Percentiles rank a stretch among this genome's conserved stretches.
These are phyloP conservation scores for Mizuhopecten yessoensis DNA, from an alignment of 1,140 invertebrate species.

Conservation along the genomic window DNA sequence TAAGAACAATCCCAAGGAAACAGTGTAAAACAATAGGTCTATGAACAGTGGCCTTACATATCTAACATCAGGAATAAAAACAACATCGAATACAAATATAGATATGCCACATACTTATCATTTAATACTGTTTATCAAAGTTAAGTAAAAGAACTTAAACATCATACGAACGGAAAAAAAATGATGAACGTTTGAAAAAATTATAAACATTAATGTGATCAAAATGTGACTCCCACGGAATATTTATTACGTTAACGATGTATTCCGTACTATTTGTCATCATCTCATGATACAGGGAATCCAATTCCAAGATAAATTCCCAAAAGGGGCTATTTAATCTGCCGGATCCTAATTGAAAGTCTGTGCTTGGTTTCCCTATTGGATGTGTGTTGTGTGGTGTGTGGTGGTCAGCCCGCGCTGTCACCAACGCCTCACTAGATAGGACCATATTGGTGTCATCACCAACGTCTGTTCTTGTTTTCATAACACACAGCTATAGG, in stretches of 20 bases:
- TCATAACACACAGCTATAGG: not conserved
- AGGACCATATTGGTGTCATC: conserved; percentile 21
- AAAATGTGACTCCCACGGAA: too few species aligned
- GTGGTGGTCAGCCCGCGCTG: not conserved
- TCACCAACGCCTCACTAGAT: conserved; percentile 11
- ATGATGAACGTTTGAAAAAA: too few species aligned
- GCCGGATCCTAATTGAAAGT: not conserved
- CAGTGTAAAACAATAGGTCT: too few species aligned
- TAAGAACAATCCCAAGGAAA: too few species aligned
- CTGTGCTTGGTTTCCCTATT: not conserved
- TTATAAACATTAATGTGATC: too few species aligned
- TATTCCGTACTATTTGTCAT: not conserved
- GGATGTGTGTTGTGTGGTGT: not conserved
- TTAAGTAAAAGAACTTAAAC: too few species aligned
- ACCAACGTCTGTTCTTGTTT: conserved; percentile 15
- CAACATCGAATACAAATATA: too few species aligned
- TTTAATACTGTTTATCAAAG: too few species aligned
- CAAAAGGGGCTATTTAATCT: conserved; percentile 4
- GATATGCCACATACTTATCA: too few species aligned
- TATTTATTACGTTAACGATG: not conserved
- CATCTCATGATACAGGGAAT: not conserved
- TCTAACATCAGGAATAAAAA: too few species aligned
- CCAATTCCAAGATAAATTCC: conserved; percentile 27
- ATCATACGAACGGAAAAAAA: too few species aligned
- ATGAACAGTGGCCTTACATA: too few species aligned